Percentiles rank a stretch among this genome's conserved stretches.
Evolutionary conservation across 2,113 vertebrate species (phyloP).

Genomic region (Entomyzon cyanotis): DNA sequence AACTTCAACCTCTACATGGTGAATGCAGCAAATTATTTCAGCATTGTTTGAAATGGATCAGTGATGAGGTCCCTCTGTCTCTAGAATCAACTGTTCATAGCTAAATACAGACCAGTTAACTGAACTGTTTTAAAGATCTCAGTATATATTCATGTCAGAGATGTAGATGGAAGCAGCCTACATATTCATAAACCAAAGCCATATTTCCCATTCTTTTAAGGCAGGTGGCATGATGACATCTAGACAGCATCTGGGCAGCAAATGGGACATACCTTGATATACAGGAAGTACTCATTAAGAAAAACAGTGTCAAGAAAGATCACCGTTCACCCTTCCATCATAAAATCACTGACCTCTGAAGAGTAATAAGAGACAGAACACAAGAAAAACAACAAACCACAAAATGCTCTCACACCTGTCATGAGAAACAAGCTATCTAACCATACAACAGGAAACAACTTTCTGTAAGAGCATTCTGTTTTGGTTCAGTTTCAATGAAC

Average conservation of each 20-base stretch:
- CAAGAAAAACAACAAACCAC: neutral
- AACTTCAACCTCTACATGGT: neutral
- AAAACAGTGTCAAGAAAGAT: neutral
- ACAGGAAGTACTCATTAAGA: neutral
- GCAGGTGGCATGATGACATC: neutral
- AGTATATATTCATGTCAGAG: neutral
- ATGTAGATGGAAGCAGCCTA: rapidly evolving
- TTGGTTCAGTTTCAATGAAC: neutral
- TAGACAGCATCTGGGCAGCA: neutral
- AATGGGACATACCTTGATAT: neutral
- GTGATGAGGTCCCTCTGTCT: neutral
- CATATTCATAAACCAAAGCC: neutral
- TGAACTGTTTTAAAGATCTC: neutral
- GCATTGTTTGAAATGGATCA: neutral
- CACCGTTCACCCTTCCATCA: neutral
- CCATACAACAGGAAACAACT: neutral
- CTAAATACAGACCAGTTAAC: neutral
- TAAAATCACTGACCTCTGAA: neutral
- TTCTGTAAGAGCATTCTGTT: neutral
- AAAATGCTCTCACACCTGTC: neutral
- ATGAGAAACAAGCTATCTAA: neutral
- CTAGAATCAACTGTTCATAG: neutral
- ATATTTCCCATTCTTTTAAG: neutral
- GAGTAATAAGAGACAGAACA: neutral
- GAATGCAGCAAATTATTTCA: neutral